Conservation (phyloP, 2,113 vertebrate genomes). For the Hippocampus abdominalis region DNA sequence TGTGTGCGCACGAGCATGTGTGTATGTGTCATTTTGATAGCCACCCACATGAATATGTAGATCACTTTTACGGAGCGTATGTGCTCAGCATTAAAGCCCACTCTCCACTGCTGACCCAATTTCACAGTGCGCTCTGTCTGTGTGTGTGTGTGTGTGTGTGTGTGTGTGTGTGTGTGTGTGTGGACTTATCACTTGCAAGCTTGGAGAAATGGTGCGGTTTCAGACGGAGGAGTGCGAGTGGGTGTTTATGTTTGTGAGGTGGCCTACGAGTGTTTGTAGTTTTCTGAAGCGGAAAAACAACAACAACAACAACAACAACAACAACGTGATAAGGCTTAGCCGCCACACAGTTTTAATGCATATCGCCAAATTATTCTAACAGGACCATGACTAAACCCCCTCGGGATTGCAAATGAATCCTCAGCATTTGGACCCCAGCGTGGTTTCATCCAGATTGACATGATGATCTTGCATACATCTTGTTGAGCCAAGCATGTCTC, state of each 20-base stretch:
- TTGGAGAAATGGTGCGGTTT: conserved; percentile 42
- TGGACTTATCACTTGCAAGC: conserved; percentile 58
- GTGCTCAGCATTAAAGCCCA: conserved; percentile 73
- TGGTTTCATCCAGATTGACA: neutral
- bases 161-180: too few relatives aligned
- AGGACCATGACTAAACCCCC: conserved; percentile 26
- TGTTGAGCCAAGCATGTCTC: neutral
- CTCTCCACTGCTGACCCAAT: conserved; percentile 72
- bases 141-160: conserved; percentile 20
- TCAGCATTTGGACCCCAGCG: conserved; percentile 2
- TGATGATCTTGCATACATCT: conserved; percentile 8
- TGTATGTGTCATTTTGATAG: conserved; percentile 56
- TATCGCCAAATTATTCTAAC: conserved; percentile 27
- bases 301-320: neutral
- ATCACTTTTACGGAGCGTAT: conserved; percentile 71
- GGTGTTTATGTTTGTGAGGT: conserved; percentile 23
- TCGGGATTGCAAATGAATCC: conserved; percentile 6
- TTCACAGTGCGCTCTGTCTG: conserved; percentile 65
- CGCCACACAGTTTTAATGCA: conserved; percentile 22
- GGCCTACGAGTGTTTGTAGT: conserved; percentile 23
- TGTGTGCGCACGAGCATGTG: conserved; percentile 16
- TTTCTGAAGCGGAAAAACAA: conserved; percentile 34
- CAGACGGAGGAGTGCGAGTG: conserved; percentile 37
- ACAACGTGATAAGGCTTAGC: conserved; percentile 25
- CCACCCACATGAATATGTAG: conserved; percentile 76